Conservation (phyloP, 1,140 invertebrate species). For the Eriosoma lanigerum region DNA sequence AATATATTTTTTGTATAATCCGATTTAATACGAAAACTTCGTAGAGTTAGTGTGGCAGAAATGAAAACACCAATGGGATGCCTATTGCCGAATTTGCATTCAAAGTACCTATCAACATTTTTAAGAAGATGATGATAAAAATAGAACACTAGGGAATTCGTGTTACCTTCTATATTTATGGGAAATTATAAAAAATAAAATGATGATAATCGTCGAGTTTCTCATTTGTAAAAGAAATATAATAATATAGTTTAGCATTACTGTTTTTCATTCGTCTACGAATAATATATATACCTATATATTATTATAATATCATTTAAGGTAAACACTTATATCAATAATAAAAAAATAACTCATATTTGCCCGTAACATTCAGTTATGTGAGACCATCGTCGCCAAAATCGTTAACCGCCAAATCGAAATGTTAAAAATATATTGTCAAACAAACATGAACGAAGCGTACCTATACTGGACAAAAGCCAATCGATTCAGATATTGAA, state of each 20-base stretch:
- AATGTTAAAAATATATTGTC: slow-evolving; percentile 20
- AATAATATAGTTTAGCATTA: too few species aligned
- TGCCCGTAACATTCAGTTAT: too few species aligned
- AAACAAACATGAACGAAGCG: not conserved
- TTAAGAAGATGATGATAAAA: not conserved
- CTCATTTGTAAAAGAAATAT: too few species aligned
- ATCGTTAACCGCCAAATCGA: not conserved
- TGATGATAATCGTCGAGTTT: not conserved
- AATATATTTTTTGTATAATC: not conserved
- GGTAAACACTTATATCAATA: too few species aligned
- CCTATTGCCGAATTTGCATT: not conserved
- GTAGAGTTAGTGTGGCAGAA: not conserved
- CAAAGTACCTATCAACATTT: not conserved
- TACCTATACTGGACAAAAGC: not conserved
- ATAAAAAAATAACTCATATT: too few species aligned
- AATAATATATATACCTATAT: too few species aligned
- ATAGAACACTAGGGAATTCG: not conserved
- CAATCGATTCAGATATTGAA: not conserved
- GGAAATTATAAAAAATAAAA: not conserved
- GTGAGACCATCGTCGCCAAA: too few species aligned
- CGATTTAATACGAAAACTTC: slow-evolving; percentile 33
- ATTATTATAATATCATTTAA: too few species aligned
- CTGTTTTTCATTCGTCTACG: too few species aligned
- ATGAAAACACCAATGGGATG: not conserved
- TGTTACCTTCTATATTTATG: not conserved